Percentiles rank a stretch among this genome's conserved stretches.
phyloP scores from a whole-genome alignment of 2,888 invertebrate genomes.

The Stenurella melanura region DNA sequence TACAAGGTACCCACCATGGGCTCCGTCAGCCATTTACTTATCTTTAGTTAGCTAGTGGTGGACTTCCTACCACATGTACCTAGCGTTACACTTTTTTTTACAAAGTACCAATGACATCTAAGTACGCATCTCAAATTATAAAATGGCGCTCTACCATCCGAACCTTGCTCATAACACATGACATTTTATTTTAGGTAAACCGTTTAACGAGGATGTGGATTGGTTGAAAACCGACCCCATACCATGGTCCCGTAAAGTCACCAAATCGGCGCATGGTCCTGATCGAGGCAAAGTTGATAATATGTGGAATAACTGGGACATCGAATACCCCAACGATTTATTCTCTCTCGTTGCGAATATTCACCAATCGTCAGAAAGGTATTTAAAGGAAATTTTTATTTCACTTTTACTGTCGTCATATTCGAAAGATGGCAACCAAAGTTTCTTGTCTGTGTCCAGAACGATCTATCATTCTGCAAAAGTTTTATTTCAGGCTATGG shows the following conservation, averaged over 20 bases:
- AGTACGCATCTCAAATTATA: no score
- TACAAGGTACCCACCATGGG: no score
- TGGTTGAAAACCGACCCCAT: constrained; percentile 69
- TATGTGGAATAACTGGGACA: constrained; percentile 81
- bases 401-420: background rate
- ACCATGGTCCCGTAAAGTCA: constrained; percentile 68
- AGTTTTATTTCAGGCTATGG: no score
- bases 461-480: no score
- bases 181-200: constrained; percentile 63
- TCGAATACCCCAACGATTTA: constrained; percentile 81
- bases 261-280: constrained; percentile 61
- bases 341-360: constrained; percentile 82
- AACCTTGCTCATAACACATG: no score
- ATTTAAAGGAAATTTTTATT: background rate
- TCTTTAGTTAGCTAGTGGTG: no score
- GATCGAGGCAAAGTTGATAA: constrained; percentile 59
- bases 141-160: no score
- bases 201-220: constrained; percentile 69
- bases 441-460: no score
- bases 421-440: background rate
- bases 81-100: no score
- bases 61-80: no score
- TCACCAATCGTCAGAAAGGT: constrained; percentile 77
- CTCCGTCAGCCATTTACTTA: no score
- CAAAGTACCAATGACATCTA: no score